Conservation (phyloP, 2,797 vertebrate genomes). For the Columba guinea region DNA sequence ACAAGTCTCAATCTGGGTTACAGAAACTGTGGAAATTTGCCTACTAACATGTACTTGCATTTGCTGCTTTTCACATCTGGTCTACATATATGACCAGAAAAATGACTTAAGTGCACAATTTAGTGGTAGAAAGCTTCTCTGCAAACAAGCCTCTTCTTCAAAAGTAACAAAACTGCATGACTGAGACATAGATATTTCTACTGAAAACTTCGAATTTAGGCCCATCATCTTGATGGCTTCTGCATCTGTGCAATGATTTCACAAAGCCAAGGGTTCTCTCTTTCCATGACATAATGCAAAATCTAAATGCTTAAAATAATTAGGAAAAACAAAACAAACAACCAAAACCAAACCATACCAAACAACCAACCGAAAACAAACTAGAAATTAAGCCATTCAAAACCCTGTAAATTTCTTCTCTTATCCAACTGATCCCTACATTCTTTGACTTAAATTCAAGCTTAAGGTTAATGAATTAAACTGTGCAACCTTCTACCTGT, state of each 20-base stretch:
- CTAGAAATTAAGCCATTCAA: not conserved
- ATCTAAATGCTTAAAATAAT: not conserved
- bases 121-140: not conserved
- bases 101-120: not conserved
- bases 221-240: not conserved
- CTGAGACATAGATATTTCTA: not conserved
- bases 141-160: not conserved
- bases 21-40: not conserved
- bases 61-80: not conserved
- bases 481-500: slow-evolving; percentile 52
- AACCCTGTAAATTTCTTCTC: not conserved
- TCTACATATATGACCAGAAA: not conserved
- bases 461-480: slow-evolving; percentile 75
- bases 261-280: not conserved
- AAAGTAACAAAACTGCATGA: not conserved
- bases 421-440: slow-evolving; percentile 21
- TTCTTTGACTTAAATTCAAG: slow-evolving; percentile 62
- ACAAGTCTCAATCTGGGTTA: not conserved
- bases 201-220: not conserved
- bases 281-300: not conserved
- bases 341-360: no score
- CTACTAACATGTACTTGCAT: not conserved
- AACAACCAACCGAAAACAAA: not conserved
- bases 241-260: not conserved
- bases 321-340: no score